Evolutionary conservation across 1,140 invertebrate genomes (phyloP), one percentile per base, ranked within the genome.

Genomic region (Caenorhabditis latens): DNA sequence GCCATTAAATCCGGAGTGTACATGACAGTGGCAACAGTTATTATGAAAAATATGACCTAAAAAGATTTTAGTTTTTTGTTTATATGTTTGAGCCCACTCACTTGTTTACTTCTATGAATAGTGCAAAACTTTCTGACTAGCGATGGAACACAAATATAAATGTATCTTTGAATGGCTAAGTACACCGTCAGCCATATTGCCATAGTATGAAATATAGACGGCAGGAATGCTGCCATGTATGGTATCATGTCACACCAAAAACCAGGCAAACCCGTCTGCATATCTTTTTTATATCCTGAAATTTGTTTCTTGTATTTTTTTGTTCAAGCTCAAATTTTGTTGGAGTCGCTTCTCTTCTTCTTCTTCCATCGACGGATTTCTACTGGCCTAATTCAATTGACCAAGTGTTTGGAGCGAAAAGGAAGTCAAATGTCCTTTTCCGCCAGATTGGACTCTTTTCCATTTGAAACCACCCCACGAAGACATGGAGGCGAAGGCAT

Each of bases 141-240:
- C 40, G 92, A 92, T 14, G 91, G 91, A 89, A 92, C 84, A 63
- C 90, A 91, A 84, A 92, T 92, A 65, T 92, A 92, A 46, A 92
- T 92, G 83, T 91, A 92, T 67, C 91, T 82, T 85, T 92, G 91
- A 24, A 92, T 90, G 21, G 91, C 91, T 43, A 92, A 84, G 55
- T 92, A 92, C 16, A 92, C 91, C 75, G 90, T 91, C 24, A 91
- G 53, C 89, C 90, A 90, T 16, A 90, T 91, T 7, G 90, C 88
- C 46, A 90, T 91, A 16, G 91, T 92, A 58, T 92, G 91, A 84
- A 92, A 92, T 19, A 92, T 92, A 8, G 91, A 92, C 13, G 91
- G 91, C 21, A 92, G 75, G 84, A 91, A 88, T 63, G 91, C 85
- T 8, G 91, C 91, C 88, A 92, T 87, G 71, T 92, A 92, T 11